Conservation (phyloP, 2,888 invertebrate genomes). For the Syritta pipiens region DNA sequence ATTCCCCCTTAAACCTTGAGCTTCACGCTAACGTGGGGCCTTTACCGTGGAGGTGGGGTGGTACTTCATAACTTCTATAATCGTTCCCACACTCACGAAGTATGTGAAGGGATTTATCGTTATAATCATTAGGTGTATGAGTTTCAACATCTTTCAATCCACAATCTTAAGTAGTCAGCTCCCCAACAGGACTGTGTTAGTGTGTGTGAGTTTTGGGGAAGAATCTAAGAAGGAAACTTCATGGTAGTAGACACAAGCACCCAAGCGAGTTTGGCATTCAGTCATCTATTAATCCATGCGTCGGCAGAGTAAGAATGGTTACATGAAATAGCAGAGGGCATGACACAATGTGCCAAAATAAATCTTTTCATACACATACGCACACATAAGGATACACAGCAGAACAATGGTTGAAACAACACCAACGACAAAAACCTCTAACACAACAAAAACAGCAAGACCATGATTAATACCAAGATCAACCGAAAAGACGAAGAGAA, state of each 20-base stretch:
- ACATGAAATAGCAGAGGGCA: conserved; percentile 63
- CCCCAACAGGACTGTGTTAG: conserved; percentile 2
- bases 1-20: conserved; percentile 62
- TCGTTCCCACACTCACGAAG: conserved; percentile 34
- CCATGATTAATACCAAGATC: conserved; percentile 65
- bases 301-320: conserved; percentile 51
- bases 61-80: conserved; percentile 36
- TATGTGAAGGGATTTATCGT: conserved; percentile 57
- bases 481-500: conserved; percentile 66
- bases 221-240: not conserved
- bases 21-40: conserved; percentile 29
- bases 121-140: conserved; percentile 67
- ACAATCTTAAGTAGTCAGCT: conserved; percentile 44
- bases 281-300: conserved; percentile 62
- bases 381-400: not conserved
- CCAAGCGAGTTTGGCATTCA: conserved; percentile 37
- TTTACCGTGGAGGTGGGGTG: not conserved
- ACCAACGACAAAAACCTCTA: conserved; percentile 45
- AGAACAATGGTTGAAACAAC: conserved; percentile 44
- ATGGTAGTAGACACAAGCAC: conserved; percentile 4
- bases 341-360: conserved; percentile 47
- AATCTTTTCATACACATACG: conserved; percentile 6
- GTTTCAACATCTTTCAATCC: conserved; percentile 67
- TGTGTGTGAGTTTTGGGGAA: not conserved
- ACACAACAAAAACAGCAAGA: conserved; percentile 53